These are phyloP conservation scores for Agrypnus murinus DNA, from an alignment of 2,888 invertebrate species.

Conservation along the genomic window DNA sequence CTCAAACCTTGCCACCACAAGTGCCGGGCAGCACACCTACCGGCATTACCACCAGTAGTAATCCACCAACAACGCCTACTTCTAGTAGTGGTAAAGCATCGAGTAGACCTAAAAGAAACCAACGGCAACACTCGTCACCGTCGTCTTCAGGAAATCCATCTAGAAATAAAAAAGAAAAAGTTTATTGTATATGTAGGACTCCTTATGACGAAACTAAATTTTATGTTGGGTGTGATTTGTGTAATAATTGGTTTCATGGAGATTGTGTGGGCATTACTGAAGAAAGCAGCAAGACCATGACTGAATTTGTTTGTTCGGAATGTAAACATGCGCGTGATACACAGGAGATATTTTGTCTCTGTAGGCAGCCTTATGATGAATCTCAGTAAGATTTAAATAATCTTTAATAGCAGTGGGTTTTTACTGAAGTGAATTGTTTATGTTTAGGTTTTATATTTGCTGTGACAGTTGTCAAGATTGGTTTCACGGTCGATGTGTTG, in stretches of 20 bases:
- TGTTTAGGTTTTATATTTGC: conserved; percentile 94
- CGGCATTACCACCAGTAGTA: conserved; percentile 9
- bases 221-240: conserved; percentile 97
- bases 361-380: conserved; percentile 97
- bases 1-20: conserved; percentile 66
- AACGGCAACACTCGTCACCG: conserved; percentile 50
- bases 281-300: conserved; percentile 90
- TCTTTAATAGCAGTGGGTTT: background rate
- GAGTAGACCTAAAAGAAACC: conserved; percentile 67
- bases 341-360: conserved; percentile 96
- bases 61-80: conserved; percentile 26
- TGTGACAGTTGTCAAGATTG: conserved; percentile 99
- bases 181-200: conserved; percentile 93
- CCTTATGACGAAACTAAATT: conserved; percentile 98
- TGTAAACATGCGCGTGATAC: conserved; percentile 90
- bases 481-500: conserved; percentile 99
- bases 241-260: conserved; percentile 99
- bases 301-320: conserved; percentile 91
- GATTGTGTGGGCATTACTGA: conserved; percentile 96
- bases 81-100: conserved; percentile 39
- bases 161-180: conserved; percentile 79
- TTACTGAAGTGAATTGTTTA: conserved; percentile 29
- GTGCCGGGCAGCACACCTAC: conserved; percentile 32
- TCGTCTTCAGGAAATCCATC: conserved; percentile 55
- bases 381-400: conserved; percentile 83